Evolutionary conservation across 2,888 invertebrate genomes (phyloP), one percentile per base, ranked within the genome.

Genomic region (Bruchidius siliquastri): DNA sequence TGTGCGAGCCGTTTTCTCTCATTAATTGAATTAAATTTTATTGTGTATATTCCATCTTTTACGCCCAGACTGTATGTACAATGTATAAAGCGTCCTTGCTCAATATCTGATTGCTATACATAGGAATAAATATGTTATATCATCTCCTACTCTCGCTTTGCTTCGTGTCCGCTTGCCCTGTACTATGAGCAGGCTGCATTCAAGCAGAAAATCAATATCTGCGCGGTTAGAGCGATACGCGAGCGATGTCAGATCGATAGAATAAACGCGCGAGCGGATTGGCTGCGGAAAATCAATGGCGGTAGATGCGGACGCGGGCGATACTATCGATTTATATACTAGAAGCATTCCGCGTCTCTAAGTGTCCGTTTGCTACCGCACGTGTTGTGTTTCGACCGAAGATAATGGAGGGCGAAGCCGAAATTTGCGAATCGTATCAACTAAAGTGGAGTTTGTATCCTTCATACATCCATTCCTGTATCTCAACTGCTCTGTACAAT

Each of bases 381-480:
- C 49, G 71, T 21, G 71, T 30, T 20, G 20, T 70, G 26, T 22
- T 18, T 20, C n/a, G 20, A n/a, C 21, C 22, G 30, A 70, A 20
- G 22, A 8, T 4, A 81, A 89, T 89, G 88, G 88, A 88, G 49
- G 85, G 88, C 68, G 88, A 89, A 72, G 79, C 80, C 22, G 80
- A 80, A 76, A 78, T 80, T 30, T 81, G 81, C 82, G 95, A 95
- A 86, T 95, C 94, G 81, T 95, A 95, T 86, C 95, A 95, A 87
- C 88, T 95, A 72, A 95, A 95, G 89, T 95, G 95, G 95, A 94
- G 95, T 86, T 94, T 94, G 79, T 95, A 94, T 88, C 91, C 92
- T 82, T 90, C 92, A 32, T 94, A 95, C 87, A 88, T 95, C 81
- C 94, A 95, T 87, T 91, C 93, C 72, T 94, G 94, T 76, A 93